Conservation (phyloP, 2,888 invertebrate species). For the Cecidostiba fungosa region DNA sequence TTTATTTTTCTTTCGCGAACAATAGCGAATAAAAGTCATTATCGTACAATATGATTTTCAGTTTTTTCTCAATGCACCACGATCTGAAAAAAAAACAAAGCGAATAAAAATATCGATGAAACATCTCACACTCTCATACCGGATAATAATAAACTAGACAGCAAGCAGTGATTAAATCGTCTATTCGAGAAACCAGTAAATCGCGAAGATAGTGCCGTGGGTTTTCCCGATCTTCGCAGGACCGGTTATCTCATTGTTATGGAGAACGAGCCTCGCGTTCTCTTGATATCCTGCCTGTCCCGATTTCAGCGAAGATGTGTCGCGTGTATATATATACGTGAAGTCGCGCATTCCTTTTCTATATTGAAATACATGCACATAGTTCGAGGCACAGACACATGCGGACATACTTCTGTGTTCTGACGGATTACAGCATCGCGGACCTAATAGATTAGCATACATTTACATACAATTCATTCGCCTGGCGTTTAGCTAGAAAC, state of each 20-base stretch:
- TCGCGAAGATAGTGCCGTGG: conserved; percentile 16
- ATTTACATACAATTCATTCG: conserved; percentile 64
- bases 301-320: conserved; percentile 27
- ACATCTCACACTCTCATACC: not conserved
- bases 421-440: conserved; percentile 43
- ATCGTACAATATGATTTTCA: not conserved
- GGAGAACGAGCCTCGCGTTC: not conserved
- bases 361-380: conserved; percentile 23
- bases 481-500: conserved; percentile 13
- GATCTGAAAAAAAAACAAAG: conserved; percentile 17
- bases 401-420: conserved; percentile 19
- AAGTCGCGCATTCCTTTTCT: conserved; percentile 23
- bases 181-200: conserved; percentile 26
- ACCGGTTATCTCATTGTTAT: conserved; percentile 51
- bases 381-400: not conserved
- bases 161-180: conserved; percentile 2
- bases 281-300: not conserved
- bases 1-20: not conserved
- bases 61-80: conserved; percentile 13
- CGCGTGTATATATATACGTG: not conserved
- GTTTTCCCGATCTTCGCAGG: conserved; percentile 34
- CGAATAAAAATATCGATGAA: conserved; percentile 49
- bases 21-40: conserved; percentile 20
- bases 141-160: conserved; percentile 31
- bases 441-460: conserved; percentile 60